A percentile compares a stretch with the other conserved stretches of the same genome.
These are phyloP conservation scores for Merops nubicus DNA, from an alignment of 2,113 vertebrate genomes.

Conservation along the genomic window DNA sequence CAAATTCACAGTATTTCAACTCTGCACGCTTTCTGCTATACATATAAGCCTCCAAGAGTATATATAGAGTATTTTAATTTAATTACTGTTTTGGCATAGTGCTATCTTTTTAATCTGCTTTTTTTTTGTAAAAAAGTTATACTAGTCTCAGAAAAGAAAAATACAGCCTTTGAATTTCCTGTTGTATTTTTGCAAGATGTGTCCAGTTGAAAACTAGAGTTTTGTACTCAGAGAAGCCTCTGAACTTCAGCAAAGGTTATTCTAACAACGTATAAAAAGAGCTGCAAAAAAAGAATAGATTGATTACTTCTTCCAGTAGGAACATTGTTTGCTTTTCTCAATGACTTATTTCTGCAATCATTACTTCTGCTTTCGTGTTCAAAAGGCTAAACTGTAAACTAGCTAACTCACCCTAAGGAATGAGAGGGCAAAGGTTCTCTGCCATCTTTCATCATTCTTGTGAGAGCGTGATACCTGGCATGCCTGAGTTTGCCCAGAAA, in stretches of 20 bases:
- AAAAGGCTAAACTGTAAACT: background rate
- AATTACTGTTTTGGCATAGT: background rate
- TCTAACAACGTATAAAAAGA: background rate
- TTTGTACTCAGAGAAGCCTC: background rate
- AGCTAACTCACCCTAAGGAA: background rate
- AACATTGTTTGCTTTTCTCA: background rate
- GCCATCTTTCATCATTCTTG: background rate
- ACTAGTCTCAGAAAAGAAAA: background rate
- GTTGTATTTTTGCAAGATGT: background rate
- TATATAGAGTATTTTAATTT: background rate
- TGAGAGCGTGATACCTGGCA: background rate
- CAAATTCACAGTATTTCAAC: background rate
- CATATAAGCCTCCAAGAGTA: background rate
- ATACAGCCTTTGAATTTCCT: background rate
- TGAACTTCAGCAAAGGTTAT: background rate
- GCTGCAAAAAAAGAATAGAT: background rate
- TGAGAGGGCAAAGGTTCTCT: background rate
- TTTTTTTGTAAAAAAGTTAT: background rate
- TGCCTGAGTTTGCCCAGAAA: background rate
- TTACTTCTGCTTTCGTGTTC: background rate
- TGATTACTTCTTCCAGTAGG: background rate
- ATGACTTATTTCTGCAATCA: background rate
- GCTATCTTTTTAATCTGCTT: background rate
- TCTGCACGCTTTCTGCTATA: background rate
- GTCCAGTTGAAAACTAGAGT: background rate